phyloP scores from a whole-genome alignment of 2,888 invertebrate species.

The Nomada goodeniana region DNA sequence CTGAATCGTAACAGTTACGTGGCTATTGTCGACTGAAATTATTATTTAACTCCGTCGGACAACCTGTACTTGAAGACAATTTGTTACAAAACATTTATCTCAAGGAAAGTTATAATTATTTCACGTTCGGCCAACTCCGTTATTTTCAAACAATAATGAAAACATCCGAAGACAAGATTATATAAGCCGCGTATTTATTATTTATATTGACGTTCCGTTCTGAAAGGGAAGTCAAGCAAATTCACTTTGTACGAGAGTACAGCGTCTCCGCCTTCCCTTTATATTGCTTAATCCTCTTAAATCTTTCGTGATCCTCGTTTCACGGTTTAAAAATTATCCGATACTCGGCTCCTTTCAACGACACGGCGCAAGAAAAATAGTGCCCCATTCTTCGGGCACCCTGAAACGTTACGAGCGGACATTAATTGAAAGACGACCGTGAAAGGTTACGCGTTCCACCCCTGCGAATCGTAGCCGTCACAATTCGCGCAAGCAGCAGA shows the following conservation, averaged over 20 bases:
- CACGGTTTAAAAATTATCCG: neutral
- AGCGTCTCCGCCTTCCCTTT: neutral
- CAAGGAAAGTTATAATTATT: no score
- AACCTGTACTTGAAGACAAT: no score
- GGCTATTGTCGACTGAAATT: neutral
- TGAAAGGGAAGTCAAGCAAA: no score
- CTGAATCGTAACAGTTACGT: neutral
- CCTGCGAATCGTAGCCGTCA: slow-evolving; percentile 22
- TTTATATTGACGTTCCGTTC: no score
- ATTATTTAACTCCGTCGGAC: neutral
- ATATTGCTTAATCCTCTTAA: neutral
- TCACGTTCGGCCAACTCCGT: no score
- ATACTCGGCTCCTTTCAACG: neutral
- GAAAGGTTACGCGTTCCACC: slow-evolving; percentile 6
- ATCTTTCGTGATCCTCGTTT: neutral
- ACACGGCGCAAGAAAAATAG: neutral
- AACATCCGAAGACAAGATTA: no score
- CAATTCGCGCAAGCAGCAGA: slow-evolving; percentile 58
- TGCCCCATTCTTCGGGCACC: neutral
- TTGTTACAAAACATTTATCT: no score
- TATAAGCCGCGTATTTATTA: no score
- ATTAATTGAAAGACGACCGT: slow-evolving; percentile 3
- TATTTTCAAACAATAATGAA: no score
- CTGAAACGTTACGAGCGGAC: neutral
- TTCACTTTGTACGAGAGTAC: no score